A percentile compares a stretch with the other conserved stretches of the same genome.
Evolutionary conservation across 2,797 vertebrate species (phyloP).

Genomic region (Cyprinella venusta): DNA sequence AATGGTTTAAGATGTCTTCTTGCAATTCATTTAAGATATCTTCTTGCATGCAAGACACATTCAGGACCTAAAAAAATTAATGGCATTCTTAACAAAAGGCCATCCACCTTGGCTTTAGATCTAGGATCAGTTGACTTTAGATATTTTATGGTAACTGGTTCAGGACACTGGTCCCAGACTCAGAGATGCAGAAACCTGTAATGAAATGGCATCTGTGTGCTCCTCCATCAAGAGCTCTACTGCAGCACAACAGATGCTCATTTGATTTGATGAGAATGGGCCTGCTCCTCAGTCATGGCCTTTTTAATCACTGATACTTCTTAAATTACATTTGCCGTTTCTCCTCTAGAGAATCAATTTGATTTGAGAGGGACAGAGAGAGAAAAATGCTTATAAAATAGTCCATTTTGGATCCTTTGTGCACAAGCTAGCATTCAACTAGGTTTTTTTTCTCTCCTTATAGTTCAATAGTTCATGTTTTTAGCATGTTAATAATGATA

Average conservation of each 20-base stretch:
- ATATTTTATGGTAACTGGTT: background rate
- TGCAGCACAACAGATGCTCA: background rate
- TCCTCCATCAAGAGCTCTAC: conserved; percentile 8
- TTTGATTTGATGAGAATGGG: conserved; percentile 15
- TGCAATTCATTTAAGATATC: background rate
- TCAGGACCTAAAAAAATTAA: background rate
- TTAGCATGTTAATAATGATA: background rate
- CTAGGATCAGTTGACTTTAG: background rate
- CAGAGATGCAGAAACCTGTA: background rate
- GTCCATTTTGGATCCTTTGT: background rate
- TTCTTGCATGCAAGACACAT: background rate
- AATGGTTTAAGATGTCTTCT: too few species aligned
- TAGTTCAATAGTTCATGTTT: background rate
- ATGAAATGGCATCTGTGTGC: background rate
- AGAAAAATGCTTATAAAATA: background rate
- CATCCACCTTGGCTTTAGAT: background rate
- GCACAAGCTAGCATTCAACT: background rate
- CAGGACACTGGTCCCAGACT: too few species aligned
- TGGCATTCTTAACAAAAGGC: background rate
- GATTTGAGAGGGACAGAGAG: background rate
- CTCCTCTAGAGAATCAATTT: background rate
- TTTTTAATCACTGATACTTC: conserved; percentile 10
- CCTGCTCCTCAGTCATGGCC: background rate
- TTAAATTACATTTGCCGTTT: background rate
- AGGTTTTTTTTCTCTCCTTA: too few species aligned